A percentile compares a stretch with the other conserved stretches of the same genome.
These are phyloP conservation scores for Drosophila affinis DNA, from an alignment of 2,888 invertebrate species.

Conservation along the genomic window DNA sequence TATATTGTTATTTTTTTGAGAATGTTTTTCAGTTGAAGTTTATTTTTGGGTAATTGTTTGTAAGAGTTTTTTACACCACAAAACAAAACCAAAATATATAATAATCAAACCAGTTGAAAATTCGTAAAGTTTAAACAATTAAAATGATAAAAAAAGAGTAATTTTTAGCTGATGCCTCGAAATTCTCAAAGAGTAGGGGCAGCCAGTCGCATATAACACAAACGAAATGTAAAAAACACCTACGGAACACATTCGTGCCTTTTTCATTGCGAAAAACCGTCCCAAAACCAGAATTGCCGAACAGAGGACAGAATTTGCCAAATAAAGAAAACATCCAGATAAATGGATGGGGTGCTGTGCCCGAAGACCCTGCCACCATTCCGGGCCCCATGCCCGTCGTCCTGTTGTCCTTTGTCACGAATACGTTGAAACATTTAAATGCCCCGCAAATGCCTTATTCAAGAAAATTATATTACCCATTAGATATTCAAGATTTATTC, in stretches of 20 bases:
- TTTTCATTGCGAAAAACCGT: constrained; percentile 80
- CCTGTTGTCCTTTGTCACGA: constrained; percentile 30
- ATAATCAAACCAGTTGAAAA: constrained; percentile 46
- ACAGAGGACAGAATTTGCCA: constrained; percentile 6
- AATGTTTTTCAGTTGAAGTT: constrained; percentile 47
- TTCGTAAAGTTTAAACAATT: constrained; percentile 47
- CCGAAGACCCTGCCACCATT: too few relatives aligned
- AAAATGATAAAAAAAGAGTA: constrained; percentile 36
- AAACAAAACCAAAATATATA: constrained; percentile 7
- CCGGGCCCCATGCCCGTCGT: neutral
- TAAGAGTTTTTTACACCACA: constrained; percentile 58
- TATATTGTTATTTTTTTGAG: constrained; percentile 42
- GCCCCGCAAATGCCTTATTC: constrained; percentile 59
- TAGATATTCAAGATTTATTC: constrained; percentile 46
- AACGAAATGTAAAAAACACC: constrained; percentile 50
- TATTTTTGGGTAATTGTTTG: constrained; percentile 66
- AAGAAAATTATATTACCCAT: constrained; percentile 56
- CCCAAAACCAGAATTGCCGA: constrained; percentile 56
- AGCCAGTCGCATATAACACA: constrained; percentile 37
- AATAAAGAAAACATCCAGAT: neutral
- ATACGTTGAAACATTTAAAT: constrained; percentile 38
- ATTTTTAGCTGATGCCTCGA: constrained; percentile 44
- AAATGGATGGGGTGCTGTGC: neutral
- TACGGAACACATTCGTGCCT: constrained; percentile 78
- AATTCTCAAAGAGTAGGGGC: constrained; percentile 60